phyloP scores from a whole-genome alignment of 1,140 invertebrate species.

The Scaptomyza pallida region DNA sequence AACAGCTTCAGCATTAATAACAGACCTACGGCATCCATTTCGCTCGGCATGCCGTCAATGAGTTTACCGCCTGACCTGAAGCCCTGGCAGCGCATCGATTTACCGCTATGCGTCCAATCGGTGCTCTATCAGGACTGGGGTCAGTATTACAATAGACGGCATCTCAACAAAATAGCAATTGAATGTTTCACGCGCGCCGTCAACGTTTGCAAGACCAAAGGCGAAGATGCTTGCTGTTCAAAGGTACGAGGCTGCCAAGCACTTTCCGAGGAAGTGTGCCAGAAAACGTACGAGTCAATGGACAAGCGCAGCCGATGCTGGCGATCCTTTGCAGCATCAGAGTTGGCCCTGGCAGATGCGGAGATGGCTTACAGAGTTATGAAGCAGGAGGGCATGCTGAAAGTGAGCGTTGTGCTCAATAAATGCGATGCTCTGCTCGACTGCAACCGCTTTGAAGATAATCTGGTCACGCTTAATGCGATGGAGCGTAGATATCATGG shows the following conservation, averaged over 20 bases:
- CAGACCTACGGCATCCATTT: not conserved
- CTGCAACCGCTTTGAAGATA: conserved; percentile 49
- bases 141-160: conserved; percentile 28
- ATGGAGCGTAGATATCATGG: conserved; percentile 6
- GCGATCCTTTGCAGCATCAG: conserved; percentile 21
- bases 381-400: not conserved
- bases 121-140: conserved; percentile 52
- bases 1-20: not conserved
- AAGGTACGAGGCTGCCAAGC: not conserved
- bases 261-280: not conserved
- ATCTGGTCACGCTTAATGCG: conserved; percentile 23
- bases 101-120: conserved; percentile 34
- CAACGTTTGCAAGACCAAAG: conserved; percentile 4
- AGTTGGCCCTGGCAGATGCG: conserved; percentile 30
- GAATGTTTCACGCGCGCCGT: conserved; percentile 14
- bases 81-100: conserved; percentile 61
- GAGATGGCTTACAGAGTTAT: conserved; percentile 20
- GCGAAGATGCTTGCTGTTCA: not conserved
- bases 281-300: not conserved
- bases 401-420: not conserved
- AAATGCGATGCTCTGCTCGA: conserved; percentile 44
- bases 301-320: conserved; percentile 11
- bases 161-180: conserved; percentile 26
- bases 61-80: conserved; percentile 22
- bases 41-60: not conserved